These are phyloP conservation scores for Hemicordylus capensis DNA, from an alignment of 2,113 vertebrate genomes.

Conservation along the genomic window DNA sequence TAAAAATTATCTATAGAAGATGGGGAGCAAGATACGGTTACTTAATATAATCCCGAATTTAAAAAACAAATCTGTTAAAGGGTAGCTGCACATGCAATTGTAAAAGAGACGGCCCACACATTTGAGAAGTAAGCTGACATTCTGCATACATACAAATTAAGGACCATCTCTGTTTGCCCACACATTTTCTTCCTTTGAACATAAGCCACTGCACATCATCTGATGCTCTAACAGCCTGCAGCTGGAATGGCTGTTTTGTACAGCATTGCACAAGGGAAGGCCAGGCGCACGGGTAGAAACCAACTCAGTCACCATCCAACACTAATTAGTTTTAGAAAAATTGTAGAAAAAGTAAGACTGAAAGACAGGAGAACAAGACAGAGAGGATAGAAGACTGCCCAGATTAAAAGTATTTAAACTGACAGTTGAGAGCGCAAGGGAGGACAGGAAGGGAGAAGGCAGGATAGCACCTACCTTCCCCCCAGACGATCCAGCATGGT, in stretches of 20 bases:
- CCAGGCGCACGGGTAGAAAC: neutral
- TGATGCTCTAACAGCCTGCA: neutral
- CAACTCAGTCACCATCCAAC: neutral
- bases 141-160: neutral
- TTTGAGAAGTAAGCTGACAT: neutral
- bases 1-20: neutral
- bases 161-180: neutral
- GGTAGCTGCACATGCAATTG: neutral
- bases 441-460: too few species aligned
- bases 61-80: constrained; percentile 15
- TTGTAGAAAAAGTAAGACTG: neutral
- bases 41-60: constrained; percentile 25
- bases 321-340: neutral
- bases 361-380: neutral
- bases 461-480: too few species aligned
- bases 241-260: neutral
- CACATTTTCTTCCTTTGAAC: neutral
- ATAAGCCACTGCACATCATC: neutral
- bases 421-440: neutral
- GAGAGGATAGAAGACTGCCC: neutral
- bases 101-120: neutral
- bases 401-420: neutral
- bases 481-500: too few species aligned
- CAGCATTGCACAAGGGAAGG: neutral
- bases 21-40: neutral